Conservation (phyloP, 2,797 vertebrate species). For the Halcyon leucocephala region DNA sequence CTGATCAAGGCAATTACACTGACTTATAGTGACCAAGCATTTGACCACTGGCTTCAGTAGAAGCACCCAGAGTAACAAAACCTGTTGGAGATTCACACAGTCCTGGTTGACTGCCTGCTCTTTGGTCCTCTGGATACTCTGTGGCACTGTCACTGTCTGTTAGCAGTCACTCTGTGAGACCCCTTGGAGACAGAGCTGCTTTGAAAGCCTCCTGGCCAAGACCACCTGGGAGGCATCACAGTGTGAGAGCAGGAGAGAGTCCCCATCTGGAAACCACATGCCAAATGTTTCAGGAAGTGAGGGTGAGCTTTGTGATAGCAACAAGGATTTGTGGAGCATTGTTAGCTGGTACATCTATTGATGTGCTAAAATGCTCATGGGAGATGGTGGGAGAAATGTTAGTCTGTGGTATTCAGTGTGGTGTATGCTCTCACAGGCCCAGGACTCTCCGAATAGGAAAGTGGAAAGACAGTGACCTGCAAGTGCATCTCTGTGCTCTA, state of each 20-base stretch:
- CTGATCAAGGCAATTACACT: not conserved
- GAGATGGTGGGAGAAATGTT: not conserved
- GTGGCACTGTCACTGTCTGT: not conserved
- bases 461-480: not conserved
- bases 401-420: not conserved
- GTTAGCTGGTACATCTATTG: not conserved
- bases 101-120: not conserved
- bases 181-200: not conserved
- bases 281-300: not conserved
- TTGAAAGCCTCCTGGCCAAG: not conserved
- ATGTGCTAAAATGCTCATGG: not conserved
- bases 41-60: not conserved
- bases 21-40: not conserved
- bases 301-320: not conserved
- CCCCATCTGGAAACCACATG: not conserved
- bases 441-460: not conserved
- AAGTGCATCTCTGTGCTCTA: not conserved
- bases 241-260: fast-evolving
- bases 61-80: not conserved
- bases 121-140: not conserved
- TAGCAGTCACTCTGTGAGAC: not conserved
- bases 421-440: not conserved
- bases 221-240: not conserved
- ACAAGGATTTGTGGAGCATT: not conserved
- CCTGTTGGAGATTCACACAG: not conserved